Conservation (phyloP, 2,113 vertebrate genomes). For the Albula goreensis region DNA sequence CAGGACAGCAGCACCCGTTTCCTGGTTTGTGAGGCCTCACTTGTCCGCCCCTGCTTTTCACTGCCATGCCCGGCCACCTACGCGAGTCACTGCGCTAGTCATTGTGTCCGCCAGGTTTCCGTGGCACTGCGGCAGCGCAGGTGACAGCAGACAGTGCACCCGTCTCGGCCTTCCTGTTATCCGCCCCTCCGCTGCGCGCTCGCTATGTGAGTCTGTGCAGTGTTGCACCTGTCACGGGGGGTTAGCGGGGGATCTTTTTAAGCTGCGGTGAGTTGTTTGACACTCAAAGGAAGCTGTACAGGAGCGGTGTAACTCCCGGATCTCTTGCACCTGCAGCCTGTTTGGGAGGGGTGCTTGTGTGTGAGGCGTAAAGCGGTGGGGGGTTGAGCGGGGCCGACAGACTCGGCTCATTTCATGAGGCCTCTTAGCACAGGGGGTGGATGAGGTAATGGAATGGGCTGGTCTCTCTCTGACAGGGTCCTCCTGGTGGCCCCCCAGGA, state of each 20-base stretch:
- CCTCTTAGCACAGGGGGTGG: background rate
- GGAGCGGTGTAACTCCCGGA: background rate
- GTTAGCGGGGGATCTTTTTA: background rate
- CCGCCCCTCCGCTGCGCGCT: background rate
- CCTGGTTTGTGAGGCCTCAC: no score
- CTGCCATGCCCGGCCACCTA: no score
- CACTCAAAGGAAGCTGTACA: background rate
- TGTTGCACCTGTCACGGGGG: background rate
- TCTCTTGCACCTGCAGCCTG: constrained; percentile 15
- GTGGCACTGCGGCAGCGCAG: background rate
- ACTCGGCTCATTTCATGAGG: background rate
- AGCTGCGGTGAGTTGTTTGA: background rate
- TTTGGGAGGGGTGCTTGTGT: background rate
- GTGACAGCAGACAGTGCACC: background rate
- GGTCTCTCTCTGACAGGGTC: constrained; percentile 20
- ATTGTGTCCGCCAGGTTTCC: background rate
- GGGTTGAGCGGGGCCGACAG: no score
- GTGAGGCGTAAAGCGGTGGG: no score
- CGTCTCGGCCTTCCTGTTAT: background rate
- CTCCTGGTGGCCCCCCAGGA: constrained; percentile 58
- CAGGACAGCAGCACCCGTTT: no score
- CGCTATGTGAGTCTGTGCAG: background rate
- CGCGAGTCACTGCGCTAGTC: no score
- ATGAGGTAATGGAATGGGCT: constrained; percentile 40
- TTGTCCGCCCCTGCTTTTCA: no score